Conservation (phyloP, 2,888 invertebrate species). For the Nomada ruficornis region DNA sequence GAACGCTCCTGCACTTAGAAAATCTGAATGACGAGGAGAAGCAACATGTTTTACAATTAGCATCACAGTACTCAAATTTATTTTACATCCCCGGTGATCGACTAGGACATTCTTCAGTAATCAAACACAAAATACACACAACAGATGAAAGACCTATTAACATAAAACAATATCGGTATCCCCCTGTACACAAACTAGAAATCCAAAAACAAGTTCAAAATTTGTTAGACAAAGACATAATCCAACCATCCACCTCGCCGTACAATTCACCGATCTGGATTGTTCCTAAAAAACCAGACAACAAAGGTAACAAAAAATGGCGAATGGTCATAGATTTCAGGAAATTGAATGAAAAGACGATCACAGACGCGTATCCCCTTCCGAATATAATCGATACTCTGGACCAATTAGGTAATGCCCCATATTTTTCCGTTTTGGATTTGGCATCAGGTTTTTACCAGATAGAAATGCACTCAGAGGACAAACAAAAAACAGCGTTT, state of each 20-base stretch:
- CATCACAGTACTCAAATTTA: background rate
- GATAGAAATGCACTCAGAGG: background rate
- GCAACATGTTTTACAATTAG: background rate
- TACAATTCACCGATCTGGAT: background rate
- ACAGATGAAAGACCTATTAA: background rate
- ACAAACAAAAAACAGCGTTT: background rate
- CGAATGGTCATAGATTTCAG: background rate
- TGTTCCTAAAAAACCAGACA: background rate
- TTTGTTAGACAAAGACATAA: background rate
- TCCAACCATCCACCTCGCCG: background rate
- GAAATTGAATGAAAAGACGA: background rate
- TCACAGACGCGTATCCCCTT: background rate
- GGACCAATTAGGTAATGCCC: background rate
- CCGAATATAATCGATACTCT: background rate
- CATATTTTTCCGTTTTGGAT: background rate
- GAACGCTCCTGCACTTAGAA: too few species aligned
- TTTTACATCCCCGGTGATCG: background rate
- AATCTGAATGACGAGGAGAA: background rate
- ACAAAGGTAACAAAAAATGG: background rate
- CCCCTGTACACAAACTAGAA: background rate
- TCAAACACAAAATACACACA: background rate
- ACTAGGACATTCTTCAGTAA: background rate
- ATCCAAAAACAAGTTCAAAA: background rate
- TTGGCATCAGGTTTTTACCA: background rate
- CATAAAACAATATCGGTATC: conserved; percentile 1